Conservation (phyloP, 1,140 invertebrate genomes). For the Diachasma alloeum region DNA sequence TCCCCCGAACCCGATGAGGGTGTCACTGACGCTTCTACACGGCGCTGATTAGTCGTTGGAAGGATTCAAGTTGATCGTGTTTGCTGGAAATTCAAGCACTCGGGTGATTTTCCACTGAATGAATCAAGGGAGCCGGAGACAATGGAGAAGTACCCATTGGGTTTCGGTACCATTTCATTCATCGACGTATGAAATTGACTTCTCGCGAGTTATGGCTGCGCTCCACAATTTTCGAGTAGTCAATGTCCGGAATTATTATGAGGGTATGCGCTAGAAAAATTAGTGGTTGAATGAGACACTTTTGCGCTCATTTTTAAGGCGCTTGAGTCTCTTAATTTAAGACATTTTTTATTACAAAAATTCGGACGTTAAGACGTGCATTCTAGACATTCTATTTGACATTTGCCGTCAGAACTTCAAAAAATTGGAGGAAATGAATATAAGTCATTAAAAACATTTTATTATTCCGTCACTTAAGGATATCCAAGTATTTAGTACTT, state of each 20-base stretch:
- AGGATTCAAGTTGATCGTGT: background rate
- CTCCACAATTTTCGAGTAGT: background rate
- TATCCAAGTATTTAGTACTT: too few relatives aligned
- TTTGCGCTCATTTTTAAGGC: background rate
- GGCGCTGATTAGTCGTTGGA: background rate
- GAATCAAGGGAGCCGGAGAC: background rate
- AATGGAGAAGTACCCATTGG: background rate
- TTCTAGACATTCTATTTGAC: too few relatives aligned
- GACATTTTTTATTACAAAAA: too few relatives aligned
- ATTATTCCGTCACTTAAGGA: too few relatives aligned
- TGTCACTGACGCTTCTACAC: background rate
- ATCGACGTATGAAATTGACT: background rate
- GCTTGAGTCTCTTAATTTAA: too few relatives aligned
- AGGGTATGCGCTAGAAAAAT: background rate
- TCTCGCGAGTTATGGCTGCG: background rate
- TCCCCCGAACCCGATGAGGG: background rate
- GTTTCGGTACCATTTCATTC: background rate
- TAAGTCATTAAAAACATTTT: too few relatives aligned
- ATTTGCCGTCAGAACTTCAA: too few relatives aligned
- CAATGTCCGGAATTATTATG: background rate
- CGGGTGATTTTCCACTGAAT: background rate
- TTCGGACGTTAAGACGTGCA: too few relatives aligned
- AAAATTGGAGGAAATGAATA: too few relatives aligned
- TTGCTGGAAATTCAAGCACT: background rate
- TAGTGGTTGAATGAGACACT: too few relatives aligned